Evolutionary conservation across 2,797 vertebrate genomes (phyloP), one percentile per base, ranked within the genome.

Genomic region (Sphenopsis melanotis): DNA sequence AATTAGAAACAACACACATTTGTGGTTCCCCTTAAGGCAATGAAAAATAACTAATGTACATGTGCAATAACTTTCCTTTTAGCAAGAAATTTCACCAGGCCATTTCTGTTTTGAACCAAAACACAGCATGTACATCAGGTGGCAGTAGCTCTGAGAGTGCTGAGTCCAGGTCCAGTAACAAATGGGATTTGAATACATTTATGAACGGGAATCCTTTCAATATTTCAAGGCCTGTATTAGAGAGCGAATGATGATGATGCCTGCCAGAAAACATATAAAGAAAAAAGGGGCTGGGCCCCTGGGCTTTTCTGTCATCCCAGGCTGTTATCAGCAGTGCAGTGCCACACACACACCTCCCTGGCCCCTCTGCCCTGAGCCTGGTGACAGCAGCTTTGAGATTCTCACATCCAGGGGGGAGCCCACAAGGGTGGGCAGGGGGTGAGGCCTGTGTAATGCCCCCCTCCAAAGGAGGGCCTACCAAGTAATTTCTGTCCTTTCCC

Each of bases 341-440:
- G 69, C 83, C 49, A 36, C 0, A 3, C 55, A 29, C 0, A 0
- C 5, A 3, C 29, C 37, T 90, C 86, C 80, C 42, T 0, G 0
- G 71, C 20, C 30, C 39, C 52, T 66, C 71, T 89, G 39, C 24
- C 70, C 77, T 9, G 18, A 44, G 34, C 18, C 72, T 29, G 55
- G 24, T 15, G 42, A 71, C 55, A 84, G 52, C 6, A 29, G 12
- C 59, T 29, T 20, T 1, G 12, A 23, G 8, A 20, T 59, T 19
- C 41, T 37, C 24, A 9, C 30, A 16, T 36, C 15, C 50, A 19
- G 36, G 0, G 8, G 13, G 52, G 11, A 87, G 32, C 46, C n/a
- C 42, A 16, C 23, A 21, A 4, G 14, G 65, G 41, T 32, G 30
- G 37, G 44, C 52, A 47, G 75, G 47, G n/a, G 32, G 75, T 37